Percentiles rank a stretch among this genome's conserved stretches.
Conservation (phyloP, 92 coral and sea anemone genomes). For the Actinernus sp. region DNA sequence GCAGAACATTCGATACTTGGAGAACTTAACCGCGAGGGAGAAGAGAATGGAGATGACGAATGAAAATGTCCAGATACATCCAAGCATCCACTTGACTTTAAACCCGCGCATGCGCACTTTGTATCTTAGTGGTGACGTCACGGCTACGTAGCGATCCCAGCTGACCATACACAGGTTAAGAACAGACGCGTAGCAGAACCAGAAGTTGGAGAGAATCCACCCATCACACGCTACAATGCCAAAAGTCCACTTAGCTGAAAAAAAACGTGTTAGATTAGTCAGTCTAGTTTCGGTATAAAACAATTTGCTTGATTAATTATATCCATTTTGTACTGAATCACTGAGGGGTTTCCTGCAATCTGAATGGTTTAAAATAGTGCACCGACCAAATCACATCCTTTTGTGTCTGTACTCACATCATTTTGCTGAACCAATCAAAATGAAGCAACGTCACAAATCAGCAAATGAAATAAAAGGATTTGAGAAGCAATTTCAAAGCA, state of each 20-base stretch:
- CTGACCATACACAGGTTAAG: slow-evolving; percentile 78
- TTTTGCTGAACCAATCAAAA: too few relatives aligned
- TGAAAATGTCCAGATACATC: slow-evolving; percentile 54
- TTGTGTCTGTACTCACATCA: too few relatives aligned
- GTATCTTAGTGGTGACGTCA: slow-evolving; percentile 78
- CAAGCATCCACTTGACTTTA: slow-evolving; percentile 50
- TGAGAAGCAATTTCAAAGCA: too few relatives aligned
- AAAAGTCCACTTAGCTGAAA: slow-evolving; percentile 79
- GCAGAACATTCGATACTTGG: slow-evolving; percentile 35
- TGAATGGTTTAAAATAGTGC: too few relatives aligned
- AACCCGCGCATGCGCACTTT: slow-evolving; percentile 56
- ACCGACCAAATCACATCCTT: too few relatives aligned
- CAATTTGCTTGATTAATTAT: too few relatives aligned
- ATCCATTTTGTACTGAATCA: too few relatives aligned
- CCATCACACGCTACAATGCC: slow-evolving; percentile 54
- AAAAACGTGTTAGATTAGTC: too few relatives aligned
- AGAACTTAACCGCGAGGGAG: slow-evolving; percentile 9
- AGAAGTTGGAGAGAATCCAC: slow-evolving; percentile 56
- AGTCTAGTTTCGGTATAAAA: too few relatives aligned
- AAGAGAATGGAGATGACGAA: slow-evolving; percentile 19
- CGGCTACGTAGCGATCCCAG: slow-evolving; percentile 83
- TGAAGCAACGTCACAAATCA: too few relatives aligned
- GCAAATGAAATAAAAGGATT: too few relatives aligned
- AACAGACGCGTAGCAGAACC: slow-evolving; percentile 69
- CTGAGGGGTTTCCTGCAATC: too few relatives aligned